A percentile compares a stretch with the other conserved stretches of the same genome.
These are phyloP conservation scores for Myiotriccus ornatus DNA, from an alignment of 2,797 vertebrate species.

Conservation along the genomic window DNA sequence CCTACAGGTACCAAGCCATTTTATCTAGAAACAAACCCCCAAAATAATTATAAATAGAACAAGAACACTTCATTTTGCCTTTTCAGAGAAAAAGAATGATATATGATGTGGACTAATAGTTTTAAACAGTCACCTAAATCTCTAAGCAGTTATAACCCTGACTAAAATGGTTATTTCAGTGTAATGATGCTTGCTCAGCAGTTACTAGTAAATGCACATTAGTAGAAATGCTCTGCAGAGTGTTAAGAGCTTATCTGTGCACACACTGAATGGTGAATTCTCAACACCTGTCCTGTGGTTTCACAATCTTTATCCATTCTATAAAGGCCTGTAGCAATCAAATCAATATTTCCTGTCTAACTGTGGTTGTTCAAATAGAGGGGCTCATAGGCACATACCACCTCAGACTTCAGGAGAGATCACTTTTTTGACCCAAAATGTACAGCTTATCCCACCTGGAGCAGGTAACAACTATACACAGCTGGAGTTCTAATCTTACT, in stretches of 20 bases:
- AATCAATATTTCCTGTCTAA: not conserved
- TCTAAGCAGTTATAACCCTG: not conserved
- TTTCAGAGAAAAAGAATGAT: not conserved
- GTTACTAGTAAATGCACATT: not conserved
- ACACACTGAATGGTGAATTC: not conserved
- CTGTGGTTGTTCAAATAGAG: not conserved
- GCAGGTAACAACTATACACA: not conserved
- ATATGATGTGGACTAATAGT: not conserved
- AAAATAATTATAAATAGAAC: not conserved
- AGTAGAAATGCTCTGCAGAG: not conserved
- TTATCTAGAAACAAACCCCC: not conserved
- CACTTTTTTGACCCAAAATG: not conserved
- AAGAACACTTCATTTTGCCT: not conserved
- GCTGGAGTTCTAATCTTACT: not conserved
- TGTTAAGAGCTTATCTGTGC: not conserved
- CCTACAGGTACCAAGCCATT: not conserved
- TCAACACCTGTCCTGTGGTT: not conserved
- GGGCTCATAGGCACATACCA: not conserved
- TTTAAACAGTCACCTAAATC: not conserved
- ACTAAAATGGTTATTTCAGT: not conserved
- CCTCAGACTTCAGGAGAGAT: not conserved
- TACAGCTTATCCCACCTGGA: not conserved
- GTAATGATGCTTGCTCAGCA: not conserved
- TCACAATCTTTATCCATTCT: not conserved
- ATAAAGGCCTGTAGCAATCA: accelerated